Conservation (phyloP, 2,888 invertebrate genomes). For the Diloba caeruleocephala region DNA sequence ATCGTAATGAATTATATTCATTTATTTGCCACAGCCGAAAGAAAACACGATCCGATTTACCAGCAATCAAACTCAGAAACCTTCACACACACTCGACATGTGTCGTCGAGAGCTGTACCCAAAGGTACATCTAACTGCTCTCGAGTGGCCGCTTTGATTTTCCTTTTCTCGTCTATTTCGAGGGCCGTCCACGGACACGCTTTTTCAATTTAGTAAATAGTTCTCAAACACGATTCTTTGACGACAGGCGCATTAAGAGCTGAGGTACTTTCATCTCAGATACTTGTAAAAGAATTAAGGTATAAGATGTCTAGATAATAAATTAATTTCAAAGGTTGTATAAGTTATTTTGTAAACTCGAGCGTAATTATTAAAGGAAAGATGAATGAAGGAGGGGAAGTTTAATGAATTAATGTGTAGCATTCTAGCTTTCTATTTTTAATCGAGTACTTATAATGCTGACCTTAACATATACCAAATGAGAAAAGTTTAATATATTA, state of each 20-base stretch:
- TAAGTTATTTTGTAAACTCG: conserved; percentile 9
- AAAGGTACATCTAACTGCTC: conserved; percentile 58
- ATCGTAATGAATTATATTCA: too few species aligned
- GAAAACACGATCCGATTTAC: conserved; percentile 37
- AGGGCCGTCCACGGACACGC: conserved; percentile 72
- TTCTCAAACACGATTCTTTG: conserved; percentile 61
- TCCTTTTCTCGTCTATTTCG: conserved; percentile 69
- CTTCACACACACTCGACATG: conserved; percentile 48
- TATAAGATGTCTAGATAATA: conserved; percentile 13
- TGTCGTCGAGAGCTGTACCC: conserved; percentile 51
- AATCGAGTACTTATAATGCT: too few species aligned
- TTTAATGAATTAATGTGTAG: too few species aligned
- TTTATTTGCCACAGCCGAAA: conserved; percentile 21
- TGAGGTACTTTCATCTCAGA: conserved; percentile 6
- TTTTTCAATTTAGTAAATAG: conserved; percentile 83
- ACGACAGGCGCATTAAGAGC: conserved; percentile 35
- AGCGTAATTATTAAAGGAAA: background rate
- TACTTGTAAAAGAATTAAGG: conserved; percentile 20
- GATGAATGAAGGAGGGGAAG: conserved; percentile 12
- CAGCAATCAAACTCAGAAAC: conserved; percentile 36
- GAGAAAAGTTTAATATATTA: too few species aligned
- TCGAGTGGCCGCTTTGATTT: conserved; percentile 75
- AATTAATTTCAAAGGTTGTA: conserved; percentile 4
- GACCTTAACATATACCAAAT: too few species aligned
- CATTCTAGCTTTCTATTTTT: too few species aligned